Base-by-base conservation (phyloP, 2,113 vertebrate species). In the Polypterus senegalus region DNA sequence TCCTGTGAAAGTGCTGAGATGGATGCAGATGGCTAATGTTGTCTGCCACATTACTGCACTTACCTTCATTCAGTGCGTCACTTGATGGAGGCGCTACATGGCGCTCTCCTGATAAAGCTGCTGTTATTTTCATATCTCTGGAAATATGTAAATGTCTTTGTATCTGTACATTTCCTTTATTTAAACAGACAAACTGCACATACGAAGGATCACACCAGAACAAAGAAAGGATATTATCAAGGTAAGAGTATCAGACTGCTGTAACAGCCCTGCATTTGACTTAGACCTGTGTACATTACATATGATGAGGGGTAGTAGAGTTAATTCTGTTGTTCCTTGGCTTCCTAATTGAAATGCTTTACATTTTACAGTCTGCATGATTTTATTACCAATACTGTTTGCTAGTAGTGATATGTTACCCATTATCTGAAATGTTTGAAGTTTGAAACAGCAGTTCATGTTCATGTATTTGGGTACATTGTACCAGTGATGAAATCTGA, bases 41-140 rank as follows among this genome's bases (percentile, higher is more conserved):
- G 44, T 67, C 69, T 63, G 64, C 70, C 74, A 79, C 70, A 74
- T 77, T 66, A 64, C 48, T 44, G 27, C 27, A 27, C 27, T 27
- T 27, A 27, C 49, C 48, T 68, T 58, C 53, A 46, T 61, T 65
- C 46, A 49, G n/a, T 75, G 61, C 64, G 51, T 65, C 62, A 70
- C 27, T 54, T 52, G 62, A 46, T 61, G 55, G 57, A 60, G 63
- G 57, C 62, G 63, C 57, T 43, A 69, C 9, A 9, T 65, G 63
- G 66, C 56, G 48, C 69, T 67, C 66, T 62, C 61, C 61, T 71
- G 57, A 74, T 66, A 67, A 53, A 60, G 27, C 5, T 10, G 9
- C 59, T 58, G 51, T 67, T 63, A 83, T 86, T 87, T 87, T 77
- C 82, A 83, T 85, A 68, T 66, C 69, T 67, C 69, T 71, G 64